Conservation (phyloP, 2,113 vertebrate species). For the Tonatia bakeri region DNA sequence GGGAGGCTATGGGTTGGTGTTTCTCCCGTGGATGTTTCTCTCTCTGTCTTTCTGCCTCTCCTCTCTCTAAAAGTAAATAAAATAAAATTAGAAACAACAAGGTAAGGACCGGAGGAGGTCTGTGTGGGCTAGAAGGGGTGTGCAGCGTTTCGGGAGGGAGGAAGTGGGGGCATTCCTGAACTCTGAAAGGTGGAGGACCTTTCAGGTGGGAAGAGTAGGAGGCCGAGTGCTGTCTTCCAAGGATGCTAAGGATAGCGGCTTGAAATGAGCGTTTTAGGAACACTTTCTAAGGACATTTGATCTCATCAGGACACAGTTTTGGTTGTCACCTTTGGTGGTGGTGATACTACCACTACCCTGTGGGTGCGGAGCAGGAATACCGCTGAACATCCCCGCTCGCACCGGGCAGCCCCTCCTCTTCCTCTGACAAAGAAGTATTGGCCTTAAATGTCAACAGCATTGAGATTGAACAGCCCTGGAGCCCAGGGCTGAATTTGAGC, state of each 20-base stretch:
- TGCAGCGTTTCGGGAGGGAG: background rate
- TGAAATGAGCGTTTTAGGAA: background rate
- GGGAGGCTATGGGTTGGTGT: background rate
- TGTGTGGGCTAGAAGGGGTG: background rate
- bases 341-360: too few species aligned
- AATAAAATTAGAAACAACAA: too few species aligned
- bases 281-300: background rate
- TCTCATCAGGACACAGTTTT: background rate
- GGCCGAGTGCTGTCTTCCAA: background rate
- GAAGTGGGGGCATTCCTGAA: background rate
- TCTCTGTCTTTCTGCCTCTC: background rate
- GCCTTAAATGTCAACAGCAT: accelerated
- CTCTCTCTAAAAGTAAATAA: background rate
- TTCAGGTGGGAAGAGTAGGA: background rate
- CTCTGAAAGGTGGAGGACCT: background rate
- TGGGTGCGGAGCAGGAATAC: background rate
- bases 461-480: background rate
- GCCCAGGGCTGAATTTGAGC: background rate
- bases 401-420: too few species aligned
- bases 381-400: accelerated
- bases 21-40: background rate
- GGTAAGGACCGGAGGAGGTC: background rate
- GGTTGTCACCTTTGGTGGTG: background rate
- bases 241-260: background rate
- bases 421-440: background rate